Conservation (phyloP, 2,113 vertebrate genomes). For the Hydrochoerus hydrochaeris region DNA sequence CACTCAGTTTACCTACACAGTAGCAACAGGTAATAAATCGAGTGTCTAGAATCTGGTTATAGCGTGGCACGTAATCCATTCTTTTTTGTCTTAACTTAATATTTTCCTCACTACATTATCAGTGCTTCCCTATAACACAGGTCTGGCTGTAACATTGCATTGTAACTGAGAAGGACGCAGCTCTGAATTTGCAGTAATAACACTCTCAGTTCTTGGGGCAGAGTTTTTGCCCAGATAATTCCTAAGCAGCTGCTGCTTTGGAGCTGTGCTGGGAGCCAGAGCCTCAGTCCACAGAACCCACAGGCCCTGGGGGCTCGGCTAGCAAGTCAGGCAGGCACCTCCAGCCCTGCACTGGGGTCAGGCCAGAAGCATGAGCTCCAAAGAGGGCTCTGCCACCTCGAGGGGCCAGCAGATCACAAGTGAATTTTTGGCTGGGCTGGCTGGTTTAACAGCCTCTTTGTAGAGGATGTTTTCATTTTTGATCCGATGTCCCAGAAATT, state of each 20-base stretch:
- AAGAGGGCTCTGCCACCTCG: conserved; percentile 80
- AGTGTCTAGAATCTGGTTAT: neutral
- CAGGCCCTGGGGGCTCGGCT: neutral
- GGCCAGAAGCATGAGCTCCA: conserved; percentile 81
- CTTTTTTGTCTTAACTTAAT: neutral
- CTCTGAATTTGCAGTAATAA: neutral
- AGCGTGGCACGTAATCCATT: neutral
- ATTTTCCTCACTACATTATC: neutral
- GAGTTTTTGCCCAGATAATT: conserved; percentile 10
- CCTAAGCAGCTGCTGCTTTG: conserved; percentile 52
- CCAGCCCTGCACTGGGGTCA: neutral
- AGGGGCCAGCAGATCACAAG: conserved; percentile 80
- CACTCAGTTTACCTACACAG: neutral
- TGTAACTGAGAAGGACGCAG: neutral
- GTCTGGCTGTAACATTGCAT: neutral
- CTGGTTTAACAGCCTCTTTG: conserved; percentile 83
- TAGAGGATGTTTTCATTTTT: conserved; percentile 87
- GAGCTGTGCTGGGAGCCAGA: conserved; percentile 14
- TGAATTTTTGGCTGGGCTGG: conserved; percentile 79
- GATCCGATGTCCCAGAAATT: conserved; percentile 81
- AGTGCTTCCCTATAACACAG: neutral
- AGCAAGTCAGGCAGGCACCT: neutral
- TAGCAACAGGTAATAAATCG: neutral
- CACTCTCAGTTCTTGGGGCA: conserved; percentile 43
- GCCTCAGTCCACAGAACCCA: neutral